Evolutionary conservation across 2,888 invertebrate species (phyloP).

Genomic region (Sphinx pinastri): DNA sequence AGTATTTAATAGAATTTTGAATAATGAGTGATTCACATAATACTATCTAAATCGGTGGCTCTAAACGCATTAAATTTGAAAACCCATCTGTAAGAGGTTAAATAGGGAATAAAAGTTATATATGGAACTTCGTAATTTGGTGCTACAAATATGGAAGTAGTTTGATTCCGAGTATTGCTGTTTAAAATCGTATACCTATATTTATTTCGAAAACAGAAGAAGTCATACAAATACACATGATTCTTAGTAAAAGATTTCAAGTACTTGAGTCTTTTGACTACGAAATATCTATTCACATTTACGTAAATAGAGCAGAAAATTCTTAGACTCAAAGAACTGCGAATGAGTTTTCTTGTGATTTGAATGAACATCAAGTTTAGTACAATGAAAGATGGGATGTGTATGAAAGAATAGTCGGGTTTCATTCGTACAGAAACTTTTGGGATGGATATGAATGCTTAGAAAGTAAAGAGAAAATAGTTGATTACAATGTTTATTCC

Average conservation of each 20-base stretch:
- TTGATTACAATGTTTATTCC: background rate
- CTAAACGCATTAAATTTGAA: no score
- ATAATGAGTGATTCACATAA: no score
- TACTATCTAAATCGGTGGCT: no score
- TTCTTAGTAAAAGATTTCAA: background rate
- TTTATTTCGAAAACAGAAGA: background rate
- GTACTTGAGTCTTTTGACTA: conserved; percentile 3
- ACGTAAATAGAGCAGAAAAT: conserved; percentile 32
- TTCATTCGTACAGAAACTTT: conserved; percentile 31
- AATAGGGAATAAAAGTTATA: no score
- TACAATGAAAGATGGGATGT: conserved; percentile 42
- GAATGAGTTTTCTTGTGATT: conserved; percentile 26
- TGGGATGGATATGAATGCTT: background rate
- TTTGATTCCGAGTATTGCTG: no score
- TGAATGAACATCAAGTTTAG: conserved; percentile 41
- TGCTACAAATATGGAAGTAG: no score
- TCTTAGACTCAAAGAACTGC: conserved; percentile 33
- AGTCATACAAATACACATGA: background rate
- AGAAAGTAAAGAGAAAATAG: background rate
- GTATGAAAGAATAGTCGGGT: conserved; percentile 28
- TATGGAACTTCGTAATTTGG: no score
- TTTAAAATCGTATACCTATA: no score
- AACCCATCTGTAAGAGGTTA: no score
- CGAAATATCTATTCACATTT: conserved; percentile 34
- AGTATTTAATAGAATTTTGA: no score